Base-by-base conservation (phyloP, 2,888 invertebrate species). In the Panorpa germanica region DNA sequence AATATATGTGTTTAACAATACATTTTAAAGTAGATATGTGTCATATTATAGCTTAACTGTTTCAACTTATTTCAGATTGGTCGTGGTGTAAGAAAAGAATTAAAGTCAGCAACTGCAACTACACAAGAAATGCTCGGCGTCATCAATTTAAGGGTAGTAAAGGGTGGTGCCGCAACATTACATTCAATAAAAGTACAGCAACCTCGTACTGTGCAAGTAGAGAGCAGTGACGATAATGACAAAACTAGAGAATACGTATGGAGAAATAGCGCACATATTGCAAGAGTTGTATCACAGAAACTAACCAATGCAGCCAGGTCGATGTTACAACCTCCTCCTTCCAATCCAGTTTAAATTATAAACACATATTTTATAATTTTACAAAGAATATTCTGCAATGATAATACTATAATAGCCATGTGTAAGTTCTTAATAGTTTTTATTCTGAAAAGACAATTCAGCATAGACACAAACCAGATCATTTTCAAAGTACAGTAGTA, bases 101-200 rank as follows among this genome's bases (percentile, higher is more conserved):
- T 83, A 35, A 73, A 82, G 49, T 82, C 80, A 40, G 85, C 85
- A 2, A 83, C 82, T 1, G 83, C 83, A 1, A 81, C 81, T 3
- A 85, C 83, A 2, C 80, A 78, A 2, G 82, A 83, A 55, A 82
- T 85, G 81, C 63, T 67, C 29, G 83, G 83, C 17, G 72, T 73
- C 50, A 56, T 85, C 34, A 81, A 70, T 43, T 58, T 85, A 38
- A 63, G 74, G 41, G 73, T 85, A 25, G 62, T 77, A 39, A 73
- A 77, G 45, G 75, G 81, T 38, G 76, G 77, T 4, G 71, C 73
- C n/a, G 82, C 83, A 19, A 75, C 80, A 9, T 53, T 85, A 33
- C 80, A 82, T 50, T 75, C 80, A 20, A 83, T 85, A 42, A 73
- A 74, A 47, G 83, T 85, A 30, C 63, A 81, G 35, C 83, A 85